Conservation (phyloP, 2,113 vertebrate species). For the Progne subis region DNA sequence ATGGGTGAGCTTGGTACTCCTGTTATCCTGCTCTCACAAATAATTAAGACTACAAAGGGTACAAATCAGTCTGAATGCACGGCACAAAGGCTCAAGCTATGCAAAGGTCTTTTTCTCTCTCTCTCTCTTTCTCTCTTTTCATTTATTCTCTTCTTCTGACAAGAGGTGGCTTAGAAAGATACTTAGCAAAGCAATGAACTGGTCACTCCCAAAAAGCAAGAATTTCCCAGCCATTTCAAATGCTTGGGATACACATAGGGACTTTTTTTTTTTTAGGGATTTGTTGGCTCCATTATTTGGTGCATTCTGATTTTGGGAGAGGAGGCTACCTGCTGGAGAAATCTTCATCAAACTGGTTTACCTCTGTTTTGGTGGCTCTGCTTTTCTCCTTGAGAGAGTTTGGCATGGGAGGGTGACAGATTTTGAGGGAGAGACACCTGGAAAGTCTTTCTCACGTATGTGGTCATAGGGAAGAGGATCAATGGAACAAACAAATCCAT, state of each 20-base stretch:
- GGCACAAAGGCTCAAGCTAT: conserved; percentile 91
- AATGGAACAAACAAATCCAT: rapidly evolving
- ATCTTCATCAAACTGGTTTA: neutral
- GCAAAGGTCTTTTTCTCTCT: conserved; percentile 81
- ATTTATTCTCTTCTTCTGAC: conserved; percentile 78
- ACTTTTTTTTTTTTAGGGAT: neutral
- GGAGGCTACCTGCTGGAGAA: neutral
- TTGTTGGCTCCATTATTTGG: neutral
- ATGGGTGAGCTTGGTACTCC: conserved; percentile 99
- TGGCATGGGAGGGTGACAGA: neutral
- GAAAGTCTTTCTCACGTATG: neutral
- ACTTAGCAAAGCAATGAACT: conserved; percentile 68
- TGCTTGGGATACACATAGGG: neutral
- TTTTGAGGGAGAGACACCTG: neutral
- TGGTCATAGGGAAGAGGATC: neutral
- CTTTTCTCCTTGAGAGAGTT: neutral
- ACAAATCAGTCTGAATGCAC: conserved; percentile 98
- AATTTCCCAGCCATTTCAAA: conserved; percentile 56
- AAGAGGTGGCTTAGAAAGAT: conserved; percentile 76
- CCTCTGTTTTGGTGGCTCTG: neutral
- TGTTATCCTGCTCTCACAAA: conserved; percentile 99
- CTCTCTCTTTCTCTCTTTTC: conserved; percentile 71
- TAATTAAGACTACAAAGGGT: conserved; percentile 99
- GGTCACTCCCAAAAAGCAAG: conserved; percentile 59
- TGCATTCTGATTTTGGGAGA: neutral